phyloP scores from a whole-genome alignment of 2,113 vertebrate genomes.

The Paratilapia polleni region DNA sequence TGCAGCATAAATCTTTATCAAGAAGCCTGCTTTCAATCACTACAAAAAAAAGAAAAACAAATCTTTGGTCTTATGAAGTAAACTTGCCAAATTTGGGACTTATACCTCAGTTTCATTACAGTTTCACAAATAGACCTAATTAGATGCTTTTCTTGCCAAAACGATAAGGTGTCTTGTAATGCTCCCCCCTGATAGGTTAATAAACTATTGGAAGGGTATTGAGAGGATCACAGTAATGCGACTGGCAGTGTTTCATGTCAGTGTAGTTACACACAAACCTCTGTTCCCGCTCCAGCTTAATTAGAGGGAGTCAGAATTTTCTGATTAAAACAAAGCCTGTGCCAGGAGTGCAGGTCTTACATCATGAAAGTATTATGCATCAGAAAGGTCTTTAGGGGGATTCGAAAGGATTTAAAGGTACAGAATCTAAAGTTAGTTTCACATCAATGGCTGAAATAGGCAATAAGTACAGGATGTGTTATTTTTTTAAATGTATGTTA shows the following conservation, averaged over 20 bases:
- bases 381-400: constrained; percentile 27
- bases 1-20: background rate
- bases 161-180: constrained; percentile 27
- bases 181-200: constrained; percentile 19
- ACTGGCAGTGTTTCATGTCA: constrained; percentile 38
- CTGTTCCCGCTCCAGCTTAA: constrained; percentile 59
- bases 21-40: background rate
- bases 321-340: constrained; percentile 58
- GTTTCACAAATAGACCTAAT: constrained; percentile 38
- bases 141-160: constrained; percentile 20
- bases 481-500: background rate
- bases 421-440: constrained; percentile 25
- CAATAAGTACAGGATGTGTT: constrained; percentile 8
- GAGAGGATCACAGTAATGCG: constrained; percentile 25
- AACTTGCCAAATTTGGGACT: background rate
- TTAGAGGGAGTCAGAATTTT: constrained; percentile 59
- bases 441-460: constrained; percentile 21
- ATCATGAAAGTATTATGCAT: constrained; percentile 47
- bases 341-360: constrained; percentile 45
- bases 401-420: constrained; percentile 41
- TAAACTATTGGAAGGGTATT: constrained; percentile 16
- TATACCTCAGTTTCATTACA: constrained; percentile 14
- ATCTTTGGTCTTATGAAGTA: background rate
- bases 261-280: constrained; percentile 36
- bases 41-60: background rate